Evolutionary conservation across 2,113 vertebrate species (phyloP).

Genomic region (Ailurus styani): DNA sequence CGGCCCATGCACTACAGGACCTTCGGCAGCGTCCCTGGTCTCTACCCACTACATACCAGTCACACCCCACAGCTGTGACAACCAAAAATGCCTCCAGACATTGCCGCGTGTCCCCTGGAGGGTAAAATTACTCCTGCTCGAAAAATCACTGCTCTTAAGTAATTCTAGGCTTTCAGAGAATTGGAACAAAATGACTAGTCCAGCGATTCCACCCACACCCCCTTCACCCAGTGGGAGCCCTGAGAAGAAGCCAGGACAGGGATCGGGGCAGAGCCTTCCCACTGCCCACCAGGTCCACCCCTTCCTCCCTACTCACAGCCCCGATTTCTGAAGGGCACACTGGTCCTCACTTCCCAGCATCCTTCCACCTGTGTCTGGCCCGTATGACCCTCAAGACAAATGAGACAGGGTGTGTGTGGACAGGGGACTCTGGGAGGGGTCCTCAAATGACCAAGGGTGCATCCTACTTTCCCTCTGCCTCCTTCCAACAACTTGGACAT

Average conservation of each 20-base stretch:
- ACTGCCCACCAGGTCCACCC: accelerated
- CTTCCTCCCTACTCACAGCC: neutral
- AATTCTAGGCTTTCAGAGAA: neutral
- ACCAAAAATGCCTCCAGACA: neutral
- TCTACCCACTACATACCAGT: neutral
- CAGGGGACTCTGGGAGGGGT: neutral
- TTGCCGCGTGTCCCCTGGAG: neutral
- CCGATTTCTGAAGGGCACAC: neutral
- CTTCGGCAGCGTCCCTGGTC: neutral
- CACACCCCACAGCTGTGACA: neutral
- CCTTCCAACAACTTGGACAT: neutral
- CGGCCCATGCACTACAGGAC: neutral
- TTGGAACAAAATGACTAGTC: neutral
- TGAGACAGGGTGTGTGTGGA: accelerated
- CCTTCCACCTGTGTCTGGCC: neutral
- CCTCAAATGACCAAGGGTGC: neutral
- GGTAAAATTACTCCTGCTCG: neutral
- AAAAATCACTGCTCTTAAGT: neutral
- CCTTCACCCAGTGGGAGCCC: accelerated
- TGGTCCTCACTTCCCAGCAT: neutral
- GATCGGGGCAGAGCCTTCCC: accelerated
- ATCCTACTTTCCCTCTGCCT: neutral
- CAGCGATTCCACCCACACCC: neutral
- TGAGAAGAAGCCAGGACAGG: neutral
- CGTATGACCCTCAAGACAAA: neutral